phyloP scores from a whole-genome alignment of 2,888 invertebrate species.

The Drosophila ustulata region DNA sequence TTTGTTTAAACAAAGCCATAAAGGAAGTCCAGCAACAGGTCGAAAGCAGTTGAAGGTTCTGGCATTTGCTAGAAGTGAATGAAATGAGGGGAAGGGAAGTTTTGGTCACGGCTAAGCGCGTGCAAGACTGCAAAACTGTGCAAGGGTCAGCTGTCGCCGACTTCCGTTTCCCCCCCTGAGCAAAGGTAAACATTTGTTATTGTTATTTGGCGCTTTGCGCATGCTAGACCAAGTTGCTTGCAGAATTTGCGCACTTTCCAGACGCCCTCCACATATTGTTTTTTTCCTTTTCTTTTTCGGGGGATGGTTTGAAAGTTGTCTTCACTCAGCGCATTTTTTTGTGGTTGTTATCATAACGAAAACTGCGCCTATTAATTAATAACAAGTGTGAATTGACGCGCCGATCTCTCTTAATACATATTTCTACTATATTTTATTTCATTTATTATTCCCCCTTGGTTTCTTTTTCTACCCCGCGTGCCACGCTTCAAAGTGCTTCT shows the following conservation, averaged over 20 bases:
- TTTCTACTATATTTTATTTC: neutral
- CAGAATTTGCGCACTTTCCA: constrained; percentile 43
- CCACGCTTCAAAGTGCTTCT: constrained; percentile 26
- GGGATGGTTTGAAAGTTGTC: constrained; percentile 36
- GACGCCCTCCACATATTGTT: constrained; percentile 5
- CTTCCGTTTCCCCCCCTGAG: constrained; percentile 23
- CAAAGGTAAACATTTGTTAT: constrained; percentile 35
- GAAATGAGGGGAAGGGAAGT: constrained; percentile 19
- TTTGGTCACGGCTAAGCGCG: constrained; percentile 31
- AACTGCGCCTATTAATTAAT: constrained; percentile 18
- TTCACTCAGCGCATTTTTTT: constrained; percentile 25
- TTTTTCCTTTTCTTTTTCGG: constrained; percentile 12
- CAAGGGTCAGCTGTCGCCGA: constrained; percentile 23
- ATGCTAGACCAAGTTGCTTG: constrained; percentile 21
- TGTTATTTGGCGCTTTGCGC: constrained; percentile 51
- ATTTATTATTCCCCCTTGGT: neutral
- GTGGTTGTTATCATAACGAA: constrained; percentile 15
- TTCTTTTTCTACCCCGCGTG: constrained; percentile 2
- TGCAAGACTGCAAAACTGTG: constrained; percentile 24
- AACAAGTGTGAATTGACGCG: constrained; percentile 1
- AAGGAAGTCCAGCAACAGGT: constrained; percentile 62
- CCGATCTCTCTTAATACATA: constrained; percentile 9
- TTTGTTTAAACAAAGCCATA: constrained; percentile 30
- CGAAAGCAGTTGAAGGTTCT: constrained; percentile 36
- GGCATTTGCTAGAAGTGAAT: constrained; percentile 25